Evolutionary conservation across 92 coral and sea anemone genomes (phyloP).

Genomic region (Parazoanthus atlanticus): DNA sequence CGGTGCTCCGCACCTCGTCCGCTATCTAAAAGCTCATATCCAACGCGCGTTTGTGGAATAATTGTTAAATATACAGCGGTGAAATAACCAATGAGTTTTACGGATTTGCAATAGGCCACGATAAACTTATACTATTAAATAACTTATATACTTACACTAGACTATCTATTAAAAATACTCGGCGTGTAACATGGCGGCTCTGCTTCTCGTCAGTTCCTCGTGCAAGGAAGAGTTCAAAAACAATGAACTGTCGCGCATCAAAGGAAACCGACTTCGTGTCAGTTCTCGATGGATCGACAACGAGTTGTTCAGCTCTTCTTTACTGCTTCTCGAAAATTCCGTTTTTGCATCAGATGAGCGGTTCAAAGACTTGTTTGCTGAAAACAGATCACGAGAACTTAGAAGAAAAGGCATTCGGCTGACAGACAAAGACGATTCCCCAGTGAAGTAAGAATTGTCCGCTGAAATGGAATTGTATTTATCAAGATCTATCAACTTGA

Average conservation of each 20-base stretch:
- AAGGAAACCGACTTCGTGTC: background rate
- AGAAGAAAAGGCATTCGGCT: constrained; percentile 11
- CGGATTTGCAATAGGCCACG: background rate
- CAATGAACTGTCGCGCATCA: constrained; percentile 7
- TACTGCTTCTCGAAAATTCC: background rate
- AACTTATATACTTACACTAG: background rate
- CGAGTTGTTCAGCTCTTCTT: background rate
- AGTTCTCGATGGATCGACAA: constrained; percentile 1
- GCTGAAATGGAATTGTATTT: constrained; percentile 28
- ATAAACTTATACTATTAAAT: background rate
- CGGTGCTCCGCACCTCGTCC: too few species aligned
- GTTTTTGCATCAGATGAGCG: background rate
- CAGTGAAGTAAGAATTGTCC: background rate
- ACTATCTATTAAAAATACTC: background rate
- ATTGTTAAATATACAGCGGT: too few species aligned
- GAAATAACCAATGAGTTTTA: too few species aligned
- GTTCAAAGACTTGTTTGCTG: constrained; percentile 8
- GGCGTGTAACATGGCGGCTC: background rate
- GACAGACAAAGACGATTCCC: constrained; percentile 16
- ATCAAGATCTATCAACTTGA: constrained; percentile 16
- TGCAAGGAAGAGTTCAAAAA: background rate
- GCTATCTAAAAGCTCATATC: too few species aligned
- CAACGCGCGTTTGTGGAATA: too few species aligned
- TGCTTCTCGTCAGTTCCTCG: constrained; percentile 30
- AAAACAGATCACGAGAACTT: background rate